These are phyloP conservation scores for Hesperia comma DNA, from an alignment of 2,888 invertebrate species.

Conservation along the genomic window DNA sequence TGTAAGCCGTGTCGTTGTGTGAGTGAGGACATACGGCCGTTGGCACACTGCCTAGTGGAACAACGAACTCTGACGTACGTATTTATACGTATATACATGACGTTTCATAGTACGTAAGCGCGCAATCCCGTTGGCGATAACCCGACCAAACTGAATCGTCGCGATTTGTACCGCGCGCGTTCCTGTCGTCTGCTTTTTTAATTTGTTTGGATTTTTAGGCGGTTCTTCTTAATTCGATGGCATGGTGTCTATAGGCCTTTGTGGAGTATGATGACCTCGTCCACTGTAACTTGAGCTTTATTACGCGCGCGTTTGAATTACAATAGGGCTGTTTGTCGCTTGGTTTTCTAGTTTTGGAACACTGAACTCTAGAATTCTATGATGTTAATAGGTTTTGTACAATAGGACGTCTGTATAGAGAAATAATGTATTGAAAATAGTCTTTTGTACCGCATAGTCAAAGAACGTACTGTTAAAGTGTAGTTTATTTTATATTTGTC, in stretches of 20 bases:
- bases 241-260: constrained; percentile 31
- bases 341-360: constrained; percentile 33
- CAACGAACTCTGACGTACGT: constrained; percentile 68
- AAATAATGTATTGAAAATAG: constrained; percentile 13
- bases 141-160: constrained; percentile 52
- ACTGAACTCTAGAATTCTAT: constrained; percentile 24
- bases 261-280: constrained; percentile 35
- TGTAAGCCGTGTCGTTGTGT: constrained; percentile 50
- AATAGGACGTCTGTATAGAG: constrained; percentile 26
- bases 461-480: background rate
- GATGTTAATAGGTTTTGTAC: constrained; percentile 1
- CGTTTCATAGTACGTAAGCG: constrained; percentile 61
- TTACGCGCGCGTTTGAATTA: constrained; percentile 18
- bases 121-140: constrained; percentile 63
- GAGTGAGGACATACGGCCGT: constrained; percentile 65
- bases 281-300: constrained; percentile 33
- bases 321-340: constrained; percentile 27
- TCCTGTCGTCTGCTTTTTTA: constrained; percentile 1
- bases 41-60: constrained; percentile 82
- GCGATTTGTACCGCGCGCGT: constrained; percentile 10
- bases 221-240: constrained; percentile 28
- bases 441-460: constrained; percentile 5
- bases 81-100: constrained; percentile 47
- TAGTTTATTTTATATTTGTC: background rate
- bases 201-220: constrained; percentile 24